A percentile compares a stretch with the other conserved stretches of the same genome.
Evolutionary conservation across 2,797 vertebrate genomes (phyloP).

Genomic region (Micropoecilia bifurca): DNA sequence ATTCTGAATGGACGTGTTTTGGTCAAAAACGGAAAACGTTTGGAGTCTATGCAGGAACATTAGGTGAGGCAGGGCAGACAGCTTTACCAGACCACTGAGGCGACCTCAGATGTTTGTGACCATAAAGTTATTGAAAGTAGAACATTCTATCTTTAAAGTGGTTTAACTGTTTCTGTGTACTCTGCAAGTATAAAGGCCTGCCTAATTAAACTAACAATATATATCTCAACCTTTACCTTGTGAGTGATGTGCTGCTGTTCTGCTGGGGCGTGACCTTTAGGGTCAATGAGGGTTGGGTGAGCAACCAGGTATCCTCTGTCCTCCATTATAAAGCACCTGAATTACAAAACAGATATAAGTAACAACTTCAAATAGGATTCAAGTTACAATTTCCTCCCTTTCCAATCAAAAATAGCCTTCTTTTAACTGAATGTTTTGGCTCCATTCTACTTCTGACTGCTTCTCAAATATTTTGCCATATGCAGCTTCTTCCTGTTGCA

Average conservation of each 20-base stretch:
- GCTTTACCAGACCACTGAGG: neutral
- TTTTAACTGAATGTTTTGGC: slow-evolving; percentile 17
- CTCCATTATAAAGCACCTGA: slow-evolving; percentile 98
- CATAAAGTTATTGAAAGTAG: neutral
- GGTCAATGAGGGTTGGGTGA: slow-evolving; percentile 97
- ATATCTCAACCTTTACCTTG: slow-evolving; percentile 83
- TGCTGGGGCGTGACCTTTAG: slow-evolving; percentile 96
- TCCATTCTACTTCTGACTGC: slow-evolving; percentile 16
- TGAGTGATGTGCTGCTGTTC: slow-evolving; percentile 99
- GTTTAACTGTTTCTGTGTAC: too few species aligned
- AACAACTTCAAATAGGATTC: neutral
- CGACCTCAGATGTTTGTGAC: neutral
- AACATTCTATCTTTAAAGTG: too few species aligned
- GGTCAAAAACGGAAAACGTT: neutral
- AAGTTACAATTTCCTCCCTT: too few species aligned
- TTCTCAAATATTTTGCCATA: slow-evolving; percentile 34
- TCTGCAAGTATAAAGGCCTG: too few species aligned
- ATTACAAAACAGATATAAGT: slow-evolving; percentile 31
- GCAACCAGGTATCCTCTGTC: slow-evolving; percentile 98
- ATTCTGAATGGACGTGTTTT: neutral
- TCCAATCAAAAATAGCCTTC: neutral
- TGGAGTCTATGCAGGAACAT: neutral
- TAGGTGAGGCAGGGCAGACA: neutral
- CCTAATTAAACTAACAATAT: neutral
- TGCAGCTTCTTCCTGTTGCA: slow-evolving; percentile 34